Percentiles rank a stretch among this genome's conserved stretches.
Conservation (phyloP, 2,113 vertebrate genomes). For the Carollia perspicillata region DNA sequence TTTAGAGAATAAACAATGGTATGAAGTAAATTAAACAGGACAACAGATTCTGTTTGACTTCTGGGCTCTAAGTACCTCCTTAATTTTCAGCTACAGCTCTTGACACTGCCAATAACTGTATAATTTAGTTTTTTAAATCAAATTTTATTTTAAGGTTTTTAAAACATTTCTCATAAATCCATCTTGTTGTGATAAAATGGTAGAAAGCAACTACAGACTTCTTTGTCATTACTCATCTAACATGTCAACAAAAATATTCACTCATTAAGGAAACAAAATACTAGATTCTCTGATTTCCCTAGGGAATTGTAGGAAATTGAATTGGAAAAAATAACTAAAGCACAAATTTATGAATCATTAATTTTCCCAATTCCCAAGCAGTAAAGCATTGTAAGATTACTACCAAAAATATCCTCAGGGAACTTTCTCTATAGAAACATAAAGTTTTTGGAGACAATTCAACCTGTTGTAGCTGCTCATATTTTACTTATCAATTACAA, state of each 20-base stretch:
- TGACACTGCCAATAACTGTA: neutral
- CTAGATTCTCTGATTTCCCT: constrained; percentile 50
- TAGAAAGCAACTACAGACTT: neutral
- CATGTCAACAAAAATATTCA: constrained; percentile 27
- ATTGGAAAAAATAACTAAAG: constrained; percentile 29
- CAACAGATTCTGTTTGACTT: neutral
- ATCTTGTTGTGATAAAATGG: neutral
- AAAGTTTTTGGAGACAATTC: constrained; percentile 52
- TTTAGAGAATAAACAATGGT: neutral
- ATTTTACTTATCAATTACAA: constrained; percentile 50
- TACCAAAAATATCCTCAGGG: constrained; percentile 46
- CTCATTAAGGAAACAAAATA: neutral
- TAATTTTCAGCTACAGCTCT: neutral
- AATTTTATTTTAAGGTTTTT: constrained; percentile 1
- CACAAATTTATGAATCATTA: constrained; percentile 51
- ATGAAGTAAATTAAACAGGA: neutral
- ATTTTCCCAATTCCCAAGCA: constrained; percentile 15
- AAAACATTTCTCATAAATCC: neutral
- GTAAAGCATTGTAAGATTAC: neutral
- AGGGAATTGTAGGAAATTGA: constrained; percentile 60
- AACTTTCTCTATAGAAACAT: constrained; percentile 64
- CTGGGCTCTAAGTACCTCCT: neutral
- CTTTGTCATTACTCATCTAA: constrained; percentile 23
- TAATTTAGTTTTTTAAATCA: constrained; percentile 2
- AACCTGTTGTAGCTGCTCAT: constrained; percentile 46